Base-by-base conservation (phyloP, 23 tunicate genomes). In the Halocynthia aurantium region DNA sequence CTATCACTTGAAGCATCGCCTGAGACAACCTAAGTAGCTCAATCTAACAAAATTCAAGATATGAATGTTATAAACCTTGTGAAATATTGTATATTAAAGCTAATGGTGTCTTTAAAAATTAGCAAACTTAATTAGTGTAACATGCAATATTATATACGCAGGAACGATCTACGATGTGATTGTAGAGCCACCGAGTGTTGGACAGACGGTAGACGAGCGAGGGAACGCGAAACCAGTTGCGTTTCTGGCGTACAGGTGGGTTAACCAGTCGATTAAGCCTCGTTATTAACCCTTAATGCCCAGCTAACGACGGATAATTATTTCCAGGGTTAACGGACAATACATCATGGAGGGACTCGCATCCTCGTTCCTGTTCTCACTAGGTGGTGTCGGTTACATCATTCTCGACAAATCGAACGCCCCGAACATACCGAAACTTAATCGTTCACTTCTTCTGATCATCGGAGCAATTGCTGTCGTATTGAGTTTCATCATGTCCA, bases 171-270 rank as follows among this genome's bases (percentile, higher is more conserved):
- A 91, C 81, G 97, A 91, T 73, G 84, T 91, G 44, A 91, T 91
- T 85, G 97, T 91, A 52, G 97, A 91, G 64, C 97, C 97, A 69
- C 97, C 97, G 9, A 91, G 97, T 81, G 91, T 91, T 71, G 97
- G 97, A 8, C 97, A 91, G 78, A 91, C 97, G 31, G 87, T 91
- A 61, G 97, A 91, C 77, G 97, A 91, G 19, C 77, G 83, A 66
- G 97, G 97, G 72, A 81, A 91, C 66, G 91, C 97, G 40, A 91
- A 85, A 77, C 97, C 97, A 15, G 97, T 91, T 6, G 97, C 97
- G 7, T 91, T 91, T 68, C 77, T 91, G 55, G 97, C 97, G 17
- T 91, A 91, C 84, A 85, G 97, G 97, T 91, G 61, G 7, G 71
- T 65, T 0, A 6, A 73, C 58, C 10, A 13, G 12, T 67, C n/a